Conservation (phyloP, 2,888 invertebrate genomes). For the Fragum whitleyi region DNA sequence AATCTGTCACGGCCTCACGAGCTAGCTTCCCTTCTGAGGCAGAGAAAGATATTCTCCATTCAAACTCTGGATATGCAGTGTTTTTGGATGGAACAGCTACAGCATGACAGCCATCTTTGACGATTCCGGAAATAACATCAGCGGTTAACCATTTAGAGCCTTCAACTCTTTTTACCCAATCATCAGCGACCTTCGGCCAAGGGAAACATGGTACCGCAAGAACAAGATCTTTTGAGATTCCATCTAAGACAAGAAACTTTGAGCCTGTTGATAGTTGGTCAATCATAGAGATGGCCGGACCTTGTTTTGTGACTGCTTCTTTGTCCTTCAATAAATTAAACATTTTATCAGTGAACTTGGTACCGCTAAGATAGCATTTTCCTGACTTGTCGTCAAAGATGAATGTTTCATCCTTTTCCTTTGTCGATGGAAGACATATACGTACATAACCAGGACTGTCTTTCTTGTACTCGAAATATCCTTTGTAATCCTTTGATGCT, state of each 20-base stretch:
- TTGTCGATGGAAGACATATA: slow-evolving; percentile 15
- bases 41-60: slow-evolving; percentile 56
- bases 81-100: slow-evolving; percentile 42
- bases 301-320: slow-evolving; percentile 3
- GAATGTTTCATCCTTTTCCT: slow-evolving; percentile 17
- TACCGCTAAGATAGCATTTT: slow-evolving; percentile 39
- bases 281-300: slow-evolving; percentile 26
- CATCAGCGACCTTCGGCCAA: slow-evolving; percentile 42
- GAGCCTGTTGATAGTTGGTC: not conserved
- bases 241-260: not conserved
- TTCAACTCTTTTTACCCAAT: slow-evolving; percentile 28
- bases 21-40: slow-evolving; percentile 45
- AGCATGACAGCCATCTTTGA: slow-evolving; percentile 42
- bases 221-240: slow-evolving; percentile 36
- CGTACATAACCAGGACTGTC: slow-evolving; percentile 36
- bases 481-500: slow-evolving; percentile 3
- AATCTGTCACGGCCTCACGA: slow-evolving; percentile 44
- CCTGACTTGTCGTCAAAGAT: slow-evolving; percentile 19
- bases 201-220: slow-evolving; percentile 34
- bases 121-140: slow-evolving; percentile 18
- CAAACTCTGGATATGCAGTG: slow-evolving; percentile 34
- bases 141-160: slow-evolving; percentile 30
- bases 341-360: slow-evolving; percentile 14
- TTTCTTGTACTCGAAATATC: slow-evolving; percentile 26
- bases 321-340: not conserved